Evolutionary conservation across 2,797 vertebrate species (phyloP).

Genomic region (Delichon dasypus): DNA sequence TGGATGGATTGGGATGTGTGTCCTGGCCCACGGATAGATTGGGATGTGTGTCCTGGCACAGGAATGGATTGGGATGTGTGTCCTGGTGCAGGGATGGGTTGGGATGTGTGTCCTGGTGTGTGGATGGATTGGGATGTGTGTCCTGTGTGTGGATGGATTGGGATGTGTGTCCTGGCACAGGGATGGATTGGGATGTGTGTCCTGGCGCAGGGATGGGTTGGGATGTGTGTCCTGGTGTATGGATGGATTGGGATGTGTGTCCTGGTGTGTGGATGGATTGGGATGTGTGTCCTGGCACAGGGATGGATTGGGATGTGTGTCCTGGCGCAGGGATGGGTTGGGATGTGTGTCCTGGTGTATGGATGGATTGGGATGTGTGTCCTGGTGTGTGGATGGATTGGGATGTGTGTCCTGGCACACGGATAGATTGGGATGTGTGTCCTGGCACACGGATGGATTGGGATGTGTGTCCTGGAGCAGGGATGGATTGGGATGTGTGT

Average conservation of each 20-base stretch:
- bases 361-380: no score
- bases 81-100: accelerated
- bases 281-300: no score
- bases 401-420: background rate
- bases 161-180: no score
- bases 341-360: no score
- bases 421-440: background rate
- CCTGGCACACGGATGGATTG: accelerated
- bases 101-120: background rate
- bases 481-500: background rate
- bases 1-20: background rate
- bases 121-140: background rate
- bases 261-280: no score
- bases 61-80: background rate
- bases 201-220: no score
- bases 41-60: background rate
- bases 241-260: no score
- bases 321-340: background rate
- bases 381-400: no score
- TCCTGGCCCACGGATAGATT: background rate
- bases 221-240: no score
- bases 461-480: background rate
- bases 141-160: no score
- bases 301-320: background rate
- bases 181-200: no score